Base-by-base conservation (phyloP, 2,797 vertebrate species). In the Acanthis flammea region DNA sequence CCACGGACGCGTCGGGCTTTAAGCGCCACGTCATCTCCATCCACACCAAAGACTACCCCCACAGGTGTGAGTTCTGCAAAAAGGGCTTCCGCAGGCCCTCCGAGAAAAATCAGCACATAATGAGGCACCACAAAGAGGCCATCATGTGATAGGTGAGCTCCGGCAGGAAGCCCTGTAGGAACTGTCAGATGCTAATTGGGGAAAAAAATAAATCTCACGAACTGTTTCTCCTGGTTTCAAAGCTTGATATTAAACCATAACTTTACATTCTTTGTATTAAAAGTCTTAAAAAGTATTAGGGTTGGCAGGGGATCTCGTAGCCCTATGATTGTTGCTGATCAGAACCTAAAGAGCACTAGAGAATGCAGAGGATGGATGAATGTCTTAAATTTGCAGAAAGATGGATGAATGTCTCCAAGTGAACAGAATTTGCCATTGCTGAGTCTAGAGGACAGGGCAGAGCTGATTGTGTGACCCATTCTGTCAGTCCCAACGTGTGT, bases 41-140 rank as follows among this genome's bases (percentile, higher is more conserved):
- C 97, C 99, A 99, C 97, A 99, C 99, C 57, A 99, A 99, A 98
- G 99, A 99, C 98, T 99, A 99, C 80, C 99, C 99, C 15, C 99
- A 99, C 94, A 98, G 99, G 94, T 99, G 99, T 93, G 99, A 99
- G 98, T 99, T 98, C 97, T 99, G 99, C 98, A 99, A 99, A 98
- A 99, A 99, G 97, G 99, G 99, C 96, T 99, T 99, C 97, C 98
- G 98, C 73, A 97, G 99, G 94, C 99, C 99, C 50, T 99, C 99
- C 14, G 99, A 99, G 98, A 99, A 99, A 97, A 99, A 99, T 97
- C 99, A 99, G 97, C 99, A 99, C 98, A 99, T 99, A 98, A 98
- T 99, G 98, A 98, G 99, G 96, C 99, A 99, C 97, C 99, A 99
- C 98, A 99, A 99, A 97, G 99, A 99, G 97, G 98, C 99, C 94